These are phyloP conservation scores for Conopomorpha cramerella DNA, from an alignment of 1,140 invertebrate genomes.

Conservation along the genomic window DNA sequence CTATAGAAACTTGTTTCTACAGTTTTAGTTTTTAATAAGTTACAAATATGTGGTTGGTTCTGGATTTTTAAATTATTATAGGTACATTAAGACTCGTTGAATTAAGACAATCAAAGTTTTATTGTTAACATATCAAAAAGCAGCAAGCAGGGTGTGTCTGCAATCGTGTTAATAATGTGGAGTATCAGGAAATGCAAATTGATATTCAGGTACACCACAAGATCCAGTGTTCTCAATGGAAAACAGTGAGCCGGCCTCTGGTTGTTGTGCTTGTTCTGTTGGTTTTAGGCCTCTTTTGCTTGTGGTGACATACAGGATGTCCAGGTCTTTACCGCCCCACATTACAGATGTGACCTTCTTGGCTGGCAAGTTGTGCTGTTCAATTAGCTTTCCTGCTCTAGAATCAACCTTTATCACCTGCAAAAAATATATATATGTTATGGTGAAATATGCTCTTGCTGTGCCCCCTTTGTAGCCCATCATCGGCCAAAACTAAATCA, in stretches of 20 bases:
- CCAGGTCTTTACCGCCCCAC: slow-evolving; percentile 79
- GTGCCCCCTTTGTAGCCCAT: too few relatives aligned
- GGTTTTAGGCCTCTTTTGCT: slow-evolving; percentile 36
- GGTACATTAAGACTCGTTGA: too few relatives aligned
- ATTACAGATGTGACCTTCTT: slow-evolving; percentile 77
- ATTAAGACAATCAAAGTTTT: too few relatives aligned
- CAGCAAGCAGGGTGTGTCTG: too few relatives aligned
- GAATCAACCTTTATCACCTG: slow-evolving; percentile 56
- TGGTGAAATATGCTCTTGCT: too few relatives aligned
- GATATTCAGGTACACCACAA: slow-evolving; percentile 32
- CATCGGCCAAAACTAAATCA: too few relatives aligned
- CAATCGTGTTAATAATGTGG: slow-evolving; percentile 33
- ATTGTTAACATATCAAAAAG: too few relatives aligned
- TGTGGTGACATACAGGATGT: slow-evolving; percentile 80
- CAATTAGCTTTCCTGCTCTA: slow-evolving; percentile 40
- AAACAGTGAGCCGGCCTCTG: slow-evolving; percentile 42
- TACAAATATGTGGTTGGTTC: too few relatives aligned
- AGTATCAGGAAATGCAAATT: slow-evolving; percentile 35
- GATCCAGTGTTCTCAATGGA: slow-evolving; percentile 37
- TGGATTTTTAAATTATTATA: too few relatives aligned
- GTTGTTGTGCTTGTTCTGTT: slow-evolving; percentile 24
- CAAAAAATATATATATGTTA: too few relatives aligned
- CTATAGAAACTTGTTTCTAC: too few relatives aligned
- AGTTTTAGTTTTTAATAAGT: too few relatives aligned
- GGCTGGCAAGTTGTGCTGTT: slow-evolving; percentile 65